Percentiles rank a stretch among this genome's conserved stretches.
phyloP scores from a whole-genome alignment of 2,888 invertebrate genomes.

The Chymomyza procnemis region DNA sequence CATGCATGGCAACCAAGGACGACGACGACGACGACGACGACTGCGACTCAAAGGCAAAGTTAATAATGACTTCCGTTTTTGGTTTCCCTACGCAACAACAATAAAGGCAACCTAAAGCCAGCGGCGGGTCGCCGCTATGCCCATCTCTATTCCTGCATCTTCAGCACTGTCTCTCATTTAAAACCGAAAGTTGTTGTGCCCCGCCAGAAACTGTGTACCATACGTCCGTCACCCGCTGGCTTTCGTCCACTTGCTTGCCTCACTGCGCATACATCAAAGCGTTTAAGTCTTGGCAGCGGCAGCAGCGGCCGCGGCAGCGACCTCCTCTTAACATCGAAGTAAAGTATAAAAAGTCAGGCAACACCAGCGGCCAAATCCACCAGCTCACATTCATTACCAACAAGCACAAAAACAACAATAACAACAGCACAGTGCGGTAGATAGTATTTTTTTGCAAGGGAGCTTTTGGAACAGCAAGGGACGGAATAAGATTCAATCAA shows the following conservation, averaged over 20 bases:
- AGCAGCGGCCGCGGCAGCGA: constrained; percentile 30
- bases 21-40: background rate
- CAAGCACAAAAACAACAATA: constrained; percentile 42
- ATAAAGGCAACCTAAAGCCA: constrained; percentile 3
- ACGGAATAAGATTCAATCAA: too few relatives aligned
- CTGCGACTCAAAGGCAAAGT: constrained; percentile 59
- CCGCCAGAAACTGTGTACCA: background rate
- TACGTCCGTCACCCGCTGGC: constrained; percentile 9
- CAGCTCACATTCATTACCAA: constrained; percentile 62
- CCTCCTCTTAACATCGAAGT: constrained; percentile 60
- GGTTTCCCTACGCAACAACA: constrained; percentile 66
- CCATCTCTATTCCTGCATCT: background rate
- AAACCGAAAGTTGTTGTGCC: constrained; percentile 27
- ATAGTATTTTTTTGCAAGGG: too few relatives aligned
- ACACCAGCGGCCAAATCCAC: constrained; percentile 37
- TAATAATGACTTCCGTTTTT: constrained; percentile 71
- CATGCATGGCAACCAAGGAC: constrained; percentile 1
- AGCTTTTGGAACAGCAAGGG: too few relatives aligned
- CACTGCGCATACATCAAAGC: constrained; percentile 67
- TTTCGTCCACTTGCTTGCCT: constrained; percentile 55
- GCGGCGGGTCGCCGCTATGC: constrained; percentile 9
- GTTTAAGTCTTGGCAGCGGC: constrained; percentile 44
- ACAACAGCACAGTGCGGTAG: constrained; percentile 3
- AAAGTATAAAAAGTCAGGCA: constrained; percentile 65
- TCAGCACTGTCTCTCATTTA: constrained; percentile 31